phyloP scores from a whole-genome alignment of 2,113 vertebrate genomes.

The Morphnarchus princeps region DNA sequence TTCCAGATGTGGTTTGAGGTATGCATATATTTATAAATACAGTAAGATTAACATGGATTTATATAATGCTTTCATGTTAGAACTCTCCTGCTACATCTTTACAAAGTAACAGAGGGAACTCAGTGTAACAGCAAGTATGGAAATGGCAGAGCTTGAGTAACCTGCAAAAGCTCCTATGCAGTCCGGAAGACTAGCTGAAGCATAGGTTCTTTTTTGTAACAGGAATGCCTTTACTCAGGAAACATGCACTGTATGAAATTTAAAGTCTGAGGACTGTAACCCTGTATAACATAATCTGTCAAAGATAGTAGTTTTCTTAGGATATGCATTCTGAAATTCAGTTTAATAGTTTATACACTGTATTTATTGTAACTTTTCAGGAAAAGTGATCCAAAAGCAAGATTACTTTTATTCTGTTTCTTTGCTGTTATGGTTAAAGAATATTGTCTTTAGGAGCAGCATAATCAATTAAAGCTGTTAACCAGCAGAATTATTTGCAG shows the following conservation, averaged over 20 bases:
- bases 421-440: not conserved
- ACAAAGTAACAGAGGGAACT: not conserved
- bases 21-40: not conserved
- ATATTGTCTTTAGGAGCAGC: not conserved
- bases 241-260: not conserved
- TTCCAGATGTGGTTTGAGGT: not conserved
- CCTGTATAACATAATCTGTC: not conserved
- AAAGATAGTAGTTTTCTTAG: not conserved
- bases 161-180: not conserved
- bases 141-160: not conserved
- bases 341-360: not conserved
- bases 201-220: not conserved
- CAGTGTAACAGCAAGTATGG: not conserved
- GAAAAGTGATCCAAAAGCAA: not conserved
- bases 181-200: not conserved
- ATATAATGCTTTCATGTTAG: not conserved
- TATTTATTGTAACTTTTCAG: not conserved
- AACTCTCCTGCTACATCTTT: not conserved
- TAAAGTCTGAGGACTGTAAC: not conserved
- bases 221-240: not conserved
- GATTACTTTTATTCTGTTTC: not conserved
- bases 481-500: not conserved
- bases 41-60: not conserved
- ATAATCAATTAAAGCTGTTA: not conserved
- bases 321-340: not conserved